phyloP scores from a whole-genome alignment of 2,888 invertebrate species.

The Marronus borbonicus region DNA sequence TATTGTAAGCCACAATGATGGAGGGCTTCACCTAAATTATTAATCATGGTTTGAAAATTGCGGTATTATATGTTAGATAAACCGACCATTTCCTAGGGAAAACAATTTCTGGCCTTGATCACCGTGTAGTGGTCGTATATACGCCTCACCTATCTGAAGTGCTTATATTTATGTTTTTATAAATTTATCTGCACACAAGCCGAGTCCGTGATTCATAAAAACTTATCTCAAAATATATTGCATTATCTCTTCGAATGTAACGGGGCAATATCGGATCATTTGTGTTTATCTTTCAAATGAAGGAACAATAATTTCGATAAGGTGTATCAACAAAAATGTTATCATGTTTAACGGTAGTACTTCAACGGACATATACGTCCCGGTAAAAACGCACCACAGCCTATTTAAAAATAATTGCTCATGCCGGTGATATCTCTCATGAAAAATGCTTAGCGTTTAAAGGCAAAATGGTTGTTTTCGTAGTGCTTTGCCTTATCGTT shows the following conservation, averaged over 20 bases:
- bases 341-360: slow-evolving; percentile 20
- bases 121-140: neutral
- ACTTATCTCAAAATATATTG: slow-evolving; percentile 15
- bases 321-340: slow-evolving; percentile 39
- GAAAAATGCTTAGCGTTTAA: slow-evolving; percentile 16
- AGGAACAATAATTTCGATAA: slow-evolving; percentile 40
- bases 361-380: slow-evolving; percentile 13
- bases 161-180: slow-evolving; percentile 19
- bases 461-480: neutral
- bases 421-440: neutral
- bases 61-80: neutral
- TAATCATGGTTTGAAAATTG: neutral
- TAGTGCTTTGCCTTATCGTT: slow-evolving; percentile 7
- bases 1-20: too few species aligned
- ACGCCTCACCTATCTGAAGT: neutral
- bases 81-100: neutral
- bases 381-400: neutral
- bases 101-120: neutral
- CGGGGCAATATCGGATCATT: slow-evolving; percentile 28
- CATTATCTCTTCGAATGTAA: slow-evolving; percentile 24
- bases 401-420: slow-evolving; percentile 13
- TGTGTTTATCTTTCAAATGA: slow-evolving; percentile 31
- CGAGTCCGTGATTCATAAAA: slow-evolving; percentile 37
- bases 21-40: neutral
- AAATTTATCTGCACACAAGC: neutral